Evolutionary conservation across 2,113 vertebrate genomes (phyloP).

Genomic region (Gymnorhina tibicen): DNA sequence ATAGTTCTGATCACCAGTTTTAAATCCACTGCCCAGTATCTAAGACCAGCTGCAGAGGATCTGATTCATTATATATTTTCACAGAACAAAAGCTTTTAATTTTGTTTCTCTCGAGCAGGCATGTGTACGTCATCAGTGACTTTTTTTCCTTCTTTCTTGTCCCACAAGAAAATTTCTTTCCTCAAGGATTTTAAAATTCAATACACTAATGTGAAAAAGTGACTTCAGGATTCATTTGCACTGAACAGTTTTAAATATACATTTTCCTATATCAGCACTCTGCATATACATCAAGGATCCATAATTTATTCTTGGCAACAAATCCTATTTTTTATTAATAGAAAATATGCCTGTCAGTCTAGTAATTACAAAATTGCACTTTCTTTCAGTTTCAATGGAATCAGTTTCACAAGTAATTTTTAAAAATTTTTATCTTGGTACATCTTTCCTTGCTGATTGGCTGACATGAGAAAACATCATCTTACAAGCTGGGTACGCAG

Average conservation of each 20-base stretch:
- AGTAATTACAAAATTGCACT: not conserved
- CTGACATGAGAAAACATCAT: not conserved
- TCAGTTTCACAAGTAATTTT: not conserved
- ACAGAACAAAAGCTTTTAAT: not conserved
- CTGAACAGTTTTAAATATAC: not conserved
- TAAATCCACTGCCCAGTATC: not conserved
- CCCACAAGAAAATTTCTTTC: not conserved
- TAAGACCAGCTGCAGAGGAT: not conserved
- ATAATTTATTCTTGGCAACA: not conserved
- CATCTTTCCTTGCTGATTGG: not conserved
- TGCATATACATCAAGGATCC: not conserved
- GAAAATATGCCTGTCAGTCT: not conserved
- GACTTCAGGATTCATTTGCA: not conserved
- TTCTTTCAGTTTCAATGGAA: not conserved
- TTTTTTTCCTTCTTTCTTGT: not conserved
- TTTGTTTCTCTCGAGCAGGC: not conserved
- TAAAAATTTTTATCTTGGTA: not conserved
- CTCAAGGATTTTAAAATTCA: not conserved
- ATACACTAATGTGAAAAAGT: not conserved
- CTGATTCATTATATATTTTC: not conserved
- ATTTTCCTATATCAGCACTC: not conserved
- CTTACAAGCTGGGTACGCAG: not conserved
- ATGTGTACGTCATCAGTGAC: rapidly evolving
- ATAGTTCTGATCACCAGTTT: not conserved
- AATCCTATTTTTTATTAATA: not conserved